Conservation (phyloP, 2,797 vertebrate genomes). For the Sciaenops ocellatus region DNA sequence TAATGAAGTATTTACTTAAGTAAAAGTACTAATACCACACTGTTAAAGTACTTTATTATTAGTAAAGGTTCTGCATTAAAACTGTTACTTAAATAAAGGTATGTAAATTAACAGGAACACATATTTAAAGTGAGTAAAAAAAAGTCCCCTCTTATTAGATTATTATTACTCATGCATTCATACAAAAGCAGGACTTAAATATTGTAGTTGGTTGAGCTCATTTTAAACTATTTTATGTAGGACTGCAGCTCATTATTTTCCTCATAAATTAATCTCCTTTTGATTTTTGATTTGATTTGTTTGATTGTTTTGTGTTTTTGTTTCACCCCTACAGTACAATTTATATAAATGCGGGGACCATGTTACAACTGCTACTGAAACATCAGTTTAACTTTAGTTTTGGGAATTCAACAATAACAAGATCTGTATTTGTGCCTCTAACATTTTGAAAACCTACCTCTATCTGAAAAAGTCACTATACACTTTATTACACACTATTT, state of each 20-base stretch:
- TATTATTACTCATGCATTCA: neutral
- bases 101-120: neutral
- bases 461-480: conserved; percentile 33
- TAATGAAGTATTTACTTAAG: neutral
- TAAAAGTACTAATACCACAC: neutral
- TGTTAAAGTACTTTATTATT: neutral
- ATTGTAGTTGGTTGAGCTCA: neutral
- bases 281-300: neutral
- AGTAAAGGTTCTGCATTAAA: neutral
- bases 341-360: neutral
- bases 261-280: neutral
- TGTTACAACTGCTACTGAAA: neutral
- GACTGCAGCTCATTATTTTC: neutral
- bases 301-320: neutral
- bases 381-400: neutral
- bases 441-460: neutral
- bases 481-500: conserved; percentile 12
- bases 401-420: neutral
- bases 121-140: neutral
- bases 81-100: neutral
- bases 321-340: too few relatives aligned
- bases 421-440: neutral
- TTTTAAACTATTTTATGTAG: neutral
- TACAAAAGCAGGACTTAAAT: too few relatives aligned
- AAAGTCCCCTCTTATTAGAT: neutral